These are phyloP conservation scores for Chalcis sispes DNA, from an alignment of 2,888 invertebrate genomes.

Conservation along the genomic window DNA sequence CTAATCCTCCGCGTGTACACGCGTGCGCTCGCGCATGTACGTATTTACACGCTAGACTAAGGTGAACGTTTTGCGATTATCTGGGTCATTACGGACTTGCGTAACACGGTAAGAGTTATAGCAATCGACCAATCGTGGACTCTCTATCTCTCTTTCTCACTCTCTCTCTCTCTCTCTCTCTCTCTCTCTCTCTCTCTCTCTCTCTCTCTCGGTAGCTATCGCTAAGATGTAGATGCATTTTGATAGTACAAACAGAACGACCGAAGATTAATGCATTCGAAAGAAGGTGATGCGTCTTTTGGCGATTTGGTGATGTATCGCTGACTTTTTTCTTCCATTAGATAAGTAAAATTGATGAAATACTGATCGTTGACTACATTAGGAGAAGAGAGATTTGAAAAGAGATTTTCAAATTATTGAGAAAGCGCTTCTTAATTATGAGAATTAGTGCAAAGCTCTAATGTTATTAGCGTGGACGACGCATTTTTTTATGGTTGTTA, in stretches of 20 bases:
- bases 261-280: conserved; percentile 16
- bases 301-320: no score
- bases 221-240: no score
- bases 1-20: conserved; percentile 28
- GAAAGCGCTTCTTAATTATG: no score
- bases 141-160: neutral
- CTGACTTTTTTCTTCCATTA: no score
- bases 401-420: no score
- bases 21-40: conserved; percentile 23
- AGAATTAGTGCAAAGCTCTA: no score
- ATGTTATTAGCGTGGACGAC: conserved; percentile 40
- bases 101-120: conserved; percentile 58
- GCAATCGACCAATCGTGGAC: conserved; percentile 38
- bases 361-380: no score
- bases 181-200: neutral
- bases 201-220: no score
- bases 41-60: no score
- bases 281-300: neutral
- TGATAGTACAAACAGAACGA: neutral
- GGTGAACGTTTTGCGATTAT: conserved; percentile 61
- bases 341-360: no score
- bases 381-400: no score
- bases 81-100: conserved; percentile 66
- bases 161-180: neutral
- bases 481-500: no score